These are phyloP conservation scores for Odontomachus brunneus DNA, from an alignment of 1,140 invertebrate species.

Conservation along the genomic window DNA sequence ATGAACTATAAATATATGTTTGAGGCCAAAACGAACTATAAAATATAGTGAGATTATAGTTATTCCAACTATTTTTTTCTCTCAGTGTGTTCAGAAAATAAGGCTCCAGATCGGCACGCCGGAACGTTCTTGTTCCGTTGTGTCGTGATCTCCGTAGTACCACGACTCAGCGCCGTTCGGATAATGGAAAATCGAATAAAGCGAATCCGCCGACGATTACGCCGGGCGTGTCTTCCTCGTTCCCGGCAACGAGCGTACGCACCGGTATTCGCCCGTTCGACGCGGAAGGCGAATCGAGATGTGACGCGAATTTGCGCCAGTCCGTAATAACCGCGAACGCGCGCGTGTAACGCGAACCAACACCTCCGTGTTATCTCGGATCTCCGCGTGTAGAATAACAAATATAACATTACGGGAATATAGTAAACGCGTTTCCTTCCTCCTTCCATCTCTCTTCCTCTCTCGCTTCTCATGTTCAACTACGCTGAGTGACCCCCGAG, in stretches of 20 bases:
- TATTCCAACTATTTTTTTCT: no score
- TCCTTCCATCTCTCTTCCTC: not conserved
- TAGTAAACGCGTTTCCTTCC: slow-evolving; percentile 17
- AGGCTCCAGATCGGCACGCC: no score
- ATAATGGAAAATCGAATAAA: not conserved
- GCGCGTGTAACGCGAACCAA: slow-evolving; percentile 42
- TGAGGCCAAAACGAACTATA: no score
- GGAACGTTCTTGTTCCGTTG: not conserved
- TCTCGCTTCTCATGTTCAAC: not conserved
- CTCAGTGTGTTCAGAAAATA: no score
- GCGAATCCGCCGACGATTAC: not conserved
- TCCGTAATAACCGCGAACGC: slow-evolving; percentile 35
- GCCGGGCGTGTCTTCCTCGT: slow-evolving; percentile 1
- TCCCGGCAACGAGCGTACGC: not conserved
- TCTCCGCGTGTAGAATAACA: slow-evolving; percentile 47
- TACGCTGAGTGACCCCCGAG: slow-evolving; percentile 20
- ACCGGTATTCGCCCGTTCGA: not conserved
- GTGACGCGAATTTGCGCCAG: slow-evolving; percentile 34
- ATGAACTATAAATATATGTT: no score
- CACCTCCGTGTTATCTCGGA: slow-evolving; percentile 48
- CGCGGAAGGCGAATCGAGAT: slow-evolving; percentile 47
- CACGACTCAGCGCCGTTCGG: not conserved
- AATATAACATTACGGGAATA: slow-evolving; percentile 36
- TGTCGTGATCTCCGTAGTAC: not conserved
- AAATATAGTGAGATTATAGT: no score